Conservation (phyloP, 64 coral and sea anemone species). For the Hydrozoanthus tunicans region DNA sequence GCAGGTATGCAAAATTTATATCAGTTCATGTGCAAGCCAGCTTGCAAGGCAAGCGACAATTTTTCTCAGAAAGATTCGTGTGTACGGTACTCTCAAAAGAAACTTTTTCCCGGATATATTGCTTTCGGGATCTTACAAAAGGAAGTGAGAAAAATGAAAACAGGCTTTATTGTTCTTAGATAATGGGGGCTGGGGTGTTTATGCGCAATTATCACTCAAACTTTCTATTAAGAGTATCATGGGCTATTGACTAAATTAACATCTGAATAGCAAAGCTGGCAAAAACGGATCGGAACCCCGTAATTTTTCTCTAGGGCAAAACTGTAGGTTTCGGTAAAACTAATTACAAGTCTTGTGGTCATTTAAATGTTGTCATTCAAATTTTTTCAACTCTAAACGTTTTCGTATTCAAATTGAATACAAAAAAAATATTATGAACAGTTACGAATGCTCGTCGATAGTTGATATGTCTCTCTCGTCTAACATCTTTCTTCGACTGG, state of each 20-base stretch:
- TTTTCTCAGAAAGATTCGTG: background rate
- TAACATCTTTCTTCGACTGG: no score
- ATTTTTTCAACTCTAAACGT: background rate
- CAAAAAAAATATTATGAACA: background rate
- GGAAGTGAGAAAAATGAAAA: slow-evolving; percentile 48
- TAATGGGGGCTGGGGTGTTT: slow-evolving; percentile 58
- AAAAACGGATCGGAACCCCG: slow-evolving; percentile 44
- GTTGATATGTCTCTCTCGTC: no score
- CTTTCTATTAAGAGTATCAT: slow-evolving; percentile 43
- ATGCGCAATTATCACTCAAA: slow-evolving; percentile 47
- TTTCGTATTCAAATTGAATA: background rate
- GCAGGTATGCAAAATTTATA: slow-evolving; percentile 50
- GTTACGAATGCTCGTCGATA: no score
- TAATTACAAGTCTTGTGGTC: slow-evolving; percentile 38
- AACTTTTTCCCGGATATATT: slow-evolving; percentile 31
- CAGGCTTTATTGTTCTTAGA: slow-evolving; percentile 48
- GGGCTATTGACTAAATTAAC: slow-evolving; percentile 46
- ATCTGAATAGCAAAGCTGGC: slow-evolving; percentile 30
- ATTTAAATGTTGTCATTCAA: background rate
- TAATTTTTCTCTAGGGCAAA: slow-evolving; percentile 52
- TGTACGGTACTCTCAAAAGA: slow-evolving; percentile 43
- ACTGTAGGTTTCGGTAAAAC: background rate
- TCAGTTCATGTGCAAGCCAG: slow-evolving; percentile 6
- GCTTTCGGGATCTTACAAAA: slow-evolving; percentile 48
- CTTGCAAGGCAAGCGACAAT: slow-evolving; percentile 7